Evolutionary conservation across 2,888 invertebrate species (phyloP), one percentile per base, ranked within the genome.

Genomic region (Troides aeacus): DNA sequence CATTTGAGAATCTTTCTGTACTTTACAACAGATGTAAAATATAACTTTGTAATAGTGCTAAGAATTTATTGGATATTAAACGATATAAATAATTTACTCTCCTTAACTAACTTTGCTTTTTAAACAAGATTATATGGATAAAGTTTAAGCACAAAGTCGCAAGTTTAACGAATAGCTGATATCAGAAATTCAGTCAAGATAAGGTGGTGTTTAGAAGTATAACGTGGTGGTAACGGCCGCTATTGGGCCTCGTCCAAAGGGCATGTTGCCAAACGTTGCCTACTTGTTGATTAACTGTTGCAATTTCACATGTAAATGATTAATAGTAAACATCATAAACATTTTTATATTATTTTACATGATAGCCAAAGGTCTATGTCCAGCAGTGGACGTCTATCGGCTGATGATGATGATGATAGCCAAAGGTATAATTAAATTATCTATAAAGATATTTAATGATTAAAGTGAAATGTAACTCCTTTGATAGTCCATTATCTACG

Each of bases 201-300:
- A 74, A 77, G 78, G 82, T 83, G 84, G 82, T 83, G 80, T 74
- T 77, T 76, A 78, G 78, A 81, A 79, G 78, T 71, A 68, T 71
- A 80, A 77, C 78, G 79, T 77, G 64, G 79, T 83, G 82, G 84
- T 86, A 86, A 85, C 76, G 72, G 75, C 71, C 74, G 72, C 42
- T 46, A 72, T 81, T 90, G 91, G 91, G 88, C 74, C 70, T 71
- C 72, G 77, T 84, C 90, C 91, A 91, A 82, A 74, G 76, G 88
- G 86, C 85, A 81, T 79, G 71, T 75, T 81, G 88, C 89, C 89
- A 89, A 84, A 76, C 78, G 76, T 77, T 77, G 72, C 24, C 72
- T 76, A 89, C 89, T 86, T 90, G 90, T 90, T 90, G 90, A 84
- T 76, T 82, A 66, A 60, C 21, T 56, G 56, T 56, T 64, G 17